Percentiles rank a stretch among this genome's conserved stretches.
Evolutionary conservation across 2,797 vertebrate genomes (phyloP).

Genomic region (Tokudaia muenninki): DNA sequence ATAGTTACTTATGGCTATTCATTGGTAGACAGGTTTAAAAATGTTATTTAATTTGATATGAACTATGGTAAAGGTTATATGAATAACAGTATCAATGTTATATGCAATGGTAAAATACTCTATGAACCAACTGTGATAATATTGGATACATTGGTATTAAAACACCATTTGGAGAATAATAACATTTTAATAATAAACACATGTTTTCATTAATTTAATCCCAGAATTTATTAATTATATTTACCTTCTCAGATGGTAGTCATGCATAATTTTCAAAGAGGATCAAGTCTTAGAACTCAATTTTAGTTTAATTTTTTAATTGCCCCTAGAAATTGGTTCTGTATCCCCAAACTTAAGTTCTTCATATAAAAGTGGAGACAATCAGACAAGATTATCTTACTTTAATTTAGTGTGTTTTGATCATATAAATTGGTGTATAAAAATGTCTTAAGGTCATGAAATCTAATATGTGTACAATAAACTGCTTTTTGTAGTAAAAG

Average conservation of each 20-base stretch:
- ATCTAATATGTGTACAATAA: not conserved
- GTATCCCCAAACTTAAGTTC: constrained; percentile 29
- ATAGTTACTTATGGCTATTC: not conserved
- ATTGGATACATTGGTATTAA: not conserved
- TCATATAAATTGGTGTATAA: not conserved
- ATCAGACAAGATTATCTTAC: not conserved
- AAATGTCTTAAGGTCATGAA: constrained; percentile 37
- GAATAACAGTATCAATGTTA: not conserved
- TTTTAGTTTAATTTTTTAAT: constrained; percentile 27
- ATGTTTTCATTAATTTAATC: not conserved
- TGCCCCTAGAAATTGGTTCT: not conserved
- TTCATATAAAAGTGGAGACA: not conserved
- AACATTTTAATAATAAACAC: not conserved
- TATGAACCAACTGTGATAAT: not conserved
- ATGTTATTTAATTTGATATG: not conserved
- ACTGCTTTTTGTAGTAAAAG: not conserved
- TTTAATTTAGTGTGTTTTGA: not conserved
- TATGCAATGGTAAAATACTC: not conserved
- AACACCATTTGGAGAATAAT: not conserved
- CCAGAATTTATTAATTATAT: not conserved
- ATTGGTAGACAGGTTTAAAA: not conserved
- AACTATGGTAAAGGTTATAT: not conserved
- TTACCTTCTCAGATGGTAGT: not conserved
- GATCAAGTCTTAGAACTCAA: not conserved
- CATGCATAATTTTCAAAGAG: not conserved